A percentile compares a stretch with the other conserved stretches of the same genome.
Conservation (phyloP, 2,113 vertebrate species). For the Rhipidura dahli region DNA sequence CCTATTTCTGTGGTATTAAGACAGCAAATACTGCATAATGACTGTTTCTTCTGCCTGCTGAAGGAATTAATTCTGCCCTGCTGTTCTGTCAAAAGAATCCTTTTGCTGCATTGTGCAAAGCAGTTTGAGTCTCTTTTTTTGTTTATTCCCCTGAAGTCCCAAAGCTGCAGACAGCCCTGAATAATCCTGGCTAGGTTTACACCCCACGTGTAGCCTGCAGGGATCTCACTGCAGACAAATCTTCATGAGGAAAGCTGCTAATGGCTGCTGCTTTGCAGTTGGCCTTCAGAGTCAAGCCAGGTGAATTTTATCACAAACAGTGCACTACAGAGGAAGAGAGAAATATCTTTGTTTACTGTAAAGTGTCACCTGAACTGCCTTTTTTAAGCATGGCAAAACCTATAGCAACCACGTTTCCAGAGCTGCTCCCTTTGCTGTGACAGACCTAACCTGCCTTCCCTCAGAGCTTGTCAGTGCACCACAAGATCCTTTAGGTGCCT, state of each 20-base stretch:
- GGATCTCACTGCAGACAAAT: neutral
- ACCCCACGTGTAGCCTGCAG: neutral
- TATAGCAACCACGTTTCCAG: neutral
- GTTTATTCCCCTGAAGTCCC: conserved; percentile 16
- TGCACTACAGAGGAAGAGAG: neutral
- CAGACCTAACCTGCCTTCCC: neutral
- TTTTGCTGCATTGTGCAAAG: conserved; percentile 28
- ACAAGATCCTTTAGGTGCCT: neutral
- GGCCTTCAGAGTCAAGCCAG: neutral
- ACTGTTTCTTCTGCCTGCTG: conserved; percentile 9
- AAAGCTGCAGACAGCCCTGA: neutral
- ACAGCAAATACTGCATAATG: conserved; percentile 1
- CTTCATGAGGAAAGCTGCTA: neutral
- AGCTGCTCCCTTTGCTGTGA: neutral
- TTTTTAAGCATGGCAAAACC: neutral
- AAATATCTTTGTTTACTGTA: neutral
- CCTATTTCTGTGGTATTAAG: conserved; percentile 25
- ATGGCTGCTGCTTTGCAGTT: neutral
- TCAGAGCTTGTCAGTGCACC: neutral
- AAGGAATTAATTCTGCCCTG: conserved; percentile 27
- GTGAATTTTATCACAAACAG: neutral
- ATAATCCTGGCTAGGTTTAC: neutral
- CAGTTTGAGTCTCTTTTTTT: conserved; percentile 7
- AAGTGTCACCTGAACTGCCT: neutral
- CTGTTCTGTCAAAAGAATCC: conserved; percentile 27